A percentile compares a stretch with the other conserved stretches of the same genome.
Conservation (phyloP, 1,140 invertebrate genomes). For the Trichonephila clavipes region DNA sequence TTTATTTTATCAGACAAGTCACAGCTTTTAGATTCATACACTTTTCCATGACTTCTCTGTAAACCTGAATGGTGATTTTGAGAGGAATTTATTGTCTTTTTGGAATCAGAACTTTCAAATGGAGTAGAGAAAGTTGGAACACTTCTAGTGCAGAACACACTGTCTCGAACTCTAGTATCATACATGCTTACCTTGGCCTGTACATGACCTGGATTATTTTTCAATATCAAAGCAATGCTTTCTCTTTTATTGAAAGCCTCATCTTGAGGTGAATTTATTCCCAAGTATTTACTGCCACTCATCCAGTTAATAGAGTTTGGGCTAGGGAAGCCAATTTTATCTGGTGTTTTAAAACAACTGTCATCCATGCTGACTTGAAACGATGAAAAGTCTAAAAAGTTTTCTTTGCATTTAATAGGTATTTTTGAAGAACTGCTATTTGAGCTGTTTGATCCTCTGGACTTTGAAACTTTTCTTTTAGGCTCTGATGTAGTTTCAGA, state of each 20-base stretch:
- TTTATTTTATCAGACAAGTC: neutral
- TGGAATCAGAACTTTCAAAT: neutral
- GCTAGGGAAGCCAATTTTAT: neutral
- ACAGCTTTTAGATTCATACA: neutral
- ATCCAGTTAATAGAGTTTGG: slow-evolving; percentile 52
- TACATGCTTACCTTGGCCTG: slow-evolving; percentile 62
- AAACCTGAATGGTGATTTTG: neutral
- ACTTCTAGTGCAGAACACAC: neutral
- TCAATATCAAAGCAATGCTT: slow-evolving; percentile 66
- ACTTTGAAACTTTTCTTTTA: slow-evolving; percentile 23
- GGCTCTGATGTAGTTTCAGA: neutral
- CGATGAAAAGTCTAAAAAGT: neutral
- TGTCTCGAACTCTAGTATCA: slow-evolving; percentile 15
- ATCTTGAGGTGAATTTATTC: neutral
- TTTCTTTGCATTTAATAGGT: neutral
- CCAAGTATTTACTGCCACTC: slow-evolving; percentile 55
- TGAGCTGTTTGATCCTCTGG: neutral
- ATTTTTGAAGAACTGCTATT: neutral
- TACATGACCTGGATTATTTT: slow-evolving; percentile 68
- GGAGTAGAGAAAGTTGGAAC: slow-evolving; percentile 10
- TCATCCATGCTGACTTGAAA: slow-evolving; percentile 13
- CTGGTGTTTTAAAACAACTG: slow-evolving; percentile 68
- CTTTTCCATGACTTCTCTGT: neutral
- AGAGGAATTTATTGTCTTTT: neutral
- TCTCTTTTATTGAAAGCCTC: slow-evolving; percentile 59